phyloP scores from a whole-genome alignment of 2,888 invertebrate genomes.

The Halictus ligatus region DNA sequence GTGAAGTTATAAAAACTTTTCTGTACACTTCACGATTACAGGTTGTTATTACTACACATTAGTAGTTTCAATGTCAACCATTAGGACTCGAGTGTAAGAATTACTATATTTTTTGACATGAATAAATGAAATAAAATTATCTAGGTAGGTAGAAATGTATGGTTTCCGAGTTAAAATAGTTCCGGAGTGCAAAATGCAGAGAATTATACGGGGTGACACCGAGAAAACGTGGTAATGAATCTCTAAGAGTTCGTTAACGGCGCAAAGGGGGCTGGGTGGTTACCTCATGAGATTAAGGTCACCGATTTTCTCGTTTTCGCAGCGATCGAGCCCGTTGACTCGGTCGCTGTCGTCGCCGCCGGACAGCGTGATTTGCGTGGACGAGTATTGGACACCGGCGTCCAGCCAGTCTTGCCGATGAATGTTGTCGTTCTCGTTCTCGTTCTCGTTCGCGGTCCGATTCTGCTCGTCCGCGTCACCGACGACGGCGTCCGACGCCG shows the following conservation, averaged over 20 bases:
- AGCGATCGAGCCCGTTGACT: constrained; percentile 71
- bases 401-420: constrained; percentile 82
- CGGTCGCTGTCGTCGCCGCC: constrained; percentile 74
- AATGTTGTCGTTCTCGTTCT: constrained; percentile 77
- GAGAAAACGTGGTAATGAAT: background rate
- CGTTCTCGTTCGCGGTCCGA: constrained; percentile 59
- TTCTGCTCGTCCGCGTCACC: constrained; percentile 63
- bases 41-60: background rate
- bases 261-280: constrained; percentile 6
- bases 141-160: too few species aligned
- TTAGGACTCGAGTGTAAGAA: too few species aligned
- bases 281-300: constrained; percentile 82
- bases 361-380: constrained; percentile 81
- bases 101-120: too few species aligned
- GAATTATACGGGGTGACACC: background rate
- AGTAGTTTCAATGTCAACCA: background rate
- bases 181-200: too few species aligned
- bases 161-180: too few species aligned
- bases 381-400: constrained; percentile 81
- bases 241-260: background rate
- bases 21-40: too few species aligned
- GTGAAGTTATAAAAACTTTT: too few species aligned
- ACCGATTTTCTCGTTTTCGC: constrained; percentile 68
- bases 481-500: constrained; percentile 62
- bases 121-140: too few species aligned